Evolutionary conservation across 2,888 invertebrate species (phyloP), one percentile per base, ranked within the genome.

Genomic region (Steinernema hermaphroditum): DNA sequence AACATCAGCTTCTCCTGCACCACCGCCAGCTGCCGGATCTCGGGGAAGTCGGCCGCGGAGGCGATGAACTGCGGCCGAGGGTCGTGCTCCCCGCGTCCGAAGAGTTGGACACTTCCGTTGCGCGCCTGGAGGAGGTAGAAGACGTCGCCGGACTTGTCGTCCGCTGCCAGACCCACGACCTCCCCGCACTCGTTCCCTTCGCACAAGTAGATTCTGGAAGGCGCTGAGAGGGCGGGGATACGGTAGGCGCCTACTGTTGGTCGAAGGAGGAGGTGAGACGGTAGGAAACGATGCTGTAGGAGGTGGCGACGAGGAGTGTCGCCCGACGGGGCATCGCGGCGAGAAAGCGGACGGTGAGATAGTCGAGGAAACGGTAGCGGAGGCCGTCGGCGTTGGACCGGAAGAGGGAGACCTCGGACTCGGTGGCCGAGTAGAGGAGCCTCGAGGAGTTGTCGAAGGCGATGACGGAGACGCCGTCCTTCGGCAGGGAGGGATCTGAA

Each of bases 181-280:
- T 84, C 82, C 0, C 82, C 82, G 69, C 85, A 85, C 43, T 80
- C 82, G 62, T 75, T 76, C 8, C 77, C 41, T 8, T 57, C 75
- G 54, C 83, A 83, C 2, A 81, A 74, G 70, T 82, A 81, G 71
- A 77, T 78, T 71, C 82, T 82, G 14, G 2, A 46, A 27, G 16
- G n/a, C n/a, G n/a, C n/a, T n/a, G n/a, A n/a, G n/a, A n/a, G n/a
- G n/a, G n/a, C n/a, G n/a, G n/a, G n/a, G n/a, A n/a, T n/a, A n/a
- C n/a, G n/a, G n/a, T 68, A 14, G 62, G 6, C 34, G 73, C 80
- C 69, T 68, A 85, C 84, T 79, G 75, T 73, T 80, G 81, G 69
- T 84, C 81, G 75, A 86, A 82, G 2, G 83, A 81, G 43, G 81
- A 81, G 4, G 85, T 82, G 19, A 83, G 44, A 8, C 85, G 81